Percentiles rank a stretch among this genome's conserved stretches.
These are phyloP conservation scores for Cardiocondyla obscurior DNA, from an alignment of 1,140 invertebrate genomes.

Conservation along the genomic window DNA sequence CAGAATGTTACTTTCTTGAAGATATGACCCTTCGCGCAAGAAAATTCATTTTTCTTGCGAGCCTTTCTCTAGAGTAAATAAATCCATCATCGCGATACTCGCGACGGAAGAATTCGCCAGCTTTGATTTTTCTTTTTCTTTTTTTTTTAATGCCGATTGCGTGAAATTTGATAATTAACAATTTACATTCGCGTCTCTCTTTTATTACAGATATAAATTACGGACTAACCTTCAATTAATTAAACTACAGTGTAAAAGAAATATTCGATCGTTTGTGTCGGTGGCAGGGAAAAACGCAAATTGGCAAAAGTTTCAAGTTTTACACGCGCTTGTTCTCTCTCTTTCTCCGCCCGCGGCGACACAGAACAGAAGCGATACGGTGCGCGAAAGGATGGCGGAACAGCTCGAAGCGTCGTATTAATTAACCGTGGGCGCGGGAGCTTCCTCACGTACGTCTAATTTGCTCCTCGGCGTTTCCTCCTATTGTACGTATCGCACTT, in stretches of 20 bases:
- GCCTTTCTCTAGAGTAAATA: constrained; percentile 28
- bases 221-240: constrained; percentile 41
- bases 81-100: constrained; percentile 22
- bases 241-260: constrained; percentile 40
- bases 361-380: not conserved
- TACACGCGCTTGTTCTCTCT: not conserved
- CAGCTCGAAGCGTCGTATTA: constrained; percentile 56
- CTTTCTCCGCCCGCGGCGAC: not conserved
- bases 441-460: constrained; percentile 71
- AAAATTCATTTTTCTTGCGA: constrained; percentile 48
- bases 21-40: constrained; percentile 20
- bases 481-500: constrained; percentile 60
- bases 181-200: not conserved
- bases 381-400: constrained; percentile 53
- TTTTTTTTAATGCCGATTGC: not conserved
- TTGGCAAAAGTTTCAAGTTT: not conserved
- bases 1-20: constrained; percentile 32
- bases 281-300: not conserved
- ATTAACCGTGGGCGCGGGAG: constrained; percentile 72
- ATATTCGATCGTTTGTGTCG: constrained; percentile 18
- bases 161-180: not conserved
- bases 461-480: constrained; percentile 68
- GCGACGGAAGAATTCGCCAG: not conserved
- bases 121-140: constrained; percentile 40
- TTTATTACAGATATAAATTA: constrained; percentile 28